Evolutionary conservation across 2,797 vertebrate species (phyloP).

Genomic region (Phrynocephalus guinanensis): DNA sequence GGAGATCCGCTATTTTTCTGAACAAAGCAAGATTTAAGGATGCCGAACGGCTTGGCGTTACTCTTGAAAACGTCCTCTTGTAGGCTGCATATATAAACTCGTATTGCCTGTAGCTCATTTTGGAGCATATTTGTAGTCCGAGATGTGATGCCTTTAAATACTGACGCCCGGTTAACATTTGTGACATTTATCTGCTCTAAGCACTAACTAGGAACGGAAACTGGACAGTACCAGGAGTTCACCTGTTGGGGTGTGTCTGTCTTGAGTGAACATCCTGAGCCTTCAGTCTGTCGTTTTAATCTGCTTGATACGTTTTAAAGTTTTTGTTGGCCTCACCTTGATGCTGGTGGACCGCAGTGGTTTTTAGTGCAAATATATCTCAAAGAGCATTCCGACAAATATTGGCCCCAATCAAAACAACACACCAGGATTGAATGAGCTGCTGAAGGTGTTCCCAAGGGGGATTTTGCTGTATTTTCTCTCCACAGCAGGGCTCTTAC

Average conservation of each 20-base stretch:
- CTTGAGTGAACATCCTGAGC: constrained; percentile 48
- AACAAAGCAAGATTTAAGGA: constrained; percentile 67
- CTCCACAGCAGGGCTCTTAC: not conserved
- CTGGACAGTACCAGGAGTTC: too few species aligned
- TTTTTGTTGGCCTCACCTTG: constrained; percentile 28
- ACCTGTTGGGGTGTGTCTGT: too few species aligned
- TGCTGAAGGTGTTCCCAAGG: not conserved
- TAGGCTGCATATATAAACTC: not conserved
- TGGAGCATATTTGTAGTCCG: constrained; percentile 43
- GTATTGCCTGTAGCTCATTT: constrained; percentile 44
- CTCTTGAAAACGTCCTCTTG: constrained; percentile 45
- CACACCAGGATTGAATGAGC: not conserved
- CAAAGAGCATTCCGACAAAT: not conserved
- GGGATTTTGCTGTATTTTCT: not conserved
- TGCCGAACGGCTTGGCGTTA: constrained; percentile 36
- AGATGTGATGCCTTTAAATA: constrained; percentile 36
- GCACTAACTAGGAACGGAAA: constrained; percentile 56
- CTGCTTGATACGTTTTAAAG: constrained; percentile 18
- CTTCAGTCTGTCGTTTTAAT: constrained; percentile 58
- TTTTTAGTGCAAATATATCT: not conserved
- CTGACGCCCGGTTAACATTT: constrained; percentile 5
- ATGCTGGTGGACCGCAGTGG: not conserved
- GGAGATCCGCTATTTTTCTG: constrained; percentile 65
- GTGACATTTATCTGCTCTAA: constrained; percentile 60
- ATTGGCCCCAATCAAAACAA: not conserved